Conservation (phyloP, 2,113 vertebrate species). For the Takifugu flavidus region DNA sequence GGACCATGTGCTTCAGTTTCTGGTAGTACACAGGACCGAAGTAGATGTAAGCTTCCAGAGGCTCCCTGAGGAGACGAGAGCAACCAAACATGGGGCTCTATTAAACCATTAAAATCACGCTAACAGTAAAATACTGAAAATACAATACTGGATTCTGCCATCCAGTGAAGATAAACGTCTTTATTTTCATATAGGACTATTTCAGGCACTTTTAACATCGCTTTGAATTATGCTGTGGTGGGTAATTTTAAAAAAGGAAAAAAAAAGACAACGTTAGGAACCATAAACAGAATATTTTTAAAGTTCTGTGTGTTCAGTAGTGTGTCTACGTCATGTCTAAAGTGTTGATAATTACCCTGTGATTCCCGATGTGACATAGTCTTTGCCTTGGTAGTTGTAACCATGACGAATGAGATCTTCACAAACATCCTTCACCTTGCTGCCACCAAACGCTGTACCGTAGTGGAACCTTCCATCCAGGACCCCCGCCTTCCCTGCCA, state of each 20-base stretch:
- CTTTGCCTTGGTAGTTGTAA: constrained; percentile 97
- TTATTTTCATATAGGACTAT: too few species aligned
- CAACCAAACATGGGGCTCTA: neutral
- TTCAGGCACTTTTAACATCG: too few species aligned
- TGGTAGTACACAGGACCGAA: constrained; percentile 98
- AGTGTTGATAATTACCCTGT: constrained; percentile 81
- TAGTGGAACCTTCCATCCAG: constrained; percentile 95
- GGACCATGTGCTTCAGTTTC: constrained; percentile 98
- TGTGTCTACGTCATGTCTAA: neutral
- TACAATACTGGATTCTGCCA: neutral
- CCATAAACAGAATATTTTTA: neutral
- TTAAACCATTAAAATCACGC: neutral
- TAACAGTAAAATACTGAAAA: neutral
- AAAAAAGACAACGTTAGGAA: neutral
- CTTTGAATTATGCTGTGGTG: too few species aligned
- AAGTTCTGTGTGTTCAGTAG: too few species aligned
- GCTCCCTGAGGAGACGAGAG: constrained; percentile 77
- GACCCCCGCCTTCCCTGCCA: constrained; percentile 95
- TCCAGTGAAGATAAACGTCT: constrained; percentile 1
- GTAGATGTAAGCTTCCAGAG: constrained; percentile 96
- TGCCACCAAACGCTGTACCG: constrained; percentile 95
- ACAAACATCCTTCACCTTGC: constrained; percentile 98
- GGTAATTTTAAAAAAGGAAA: neutral
- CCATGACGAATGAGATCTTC: constrained; percentile 95
- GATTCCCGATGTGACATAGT: constrained; percentile 97